phyloP scores from a whole-genome alignment of 2,797 vertebrate genomes.

The Sphenopsis melanotis region DNA sequence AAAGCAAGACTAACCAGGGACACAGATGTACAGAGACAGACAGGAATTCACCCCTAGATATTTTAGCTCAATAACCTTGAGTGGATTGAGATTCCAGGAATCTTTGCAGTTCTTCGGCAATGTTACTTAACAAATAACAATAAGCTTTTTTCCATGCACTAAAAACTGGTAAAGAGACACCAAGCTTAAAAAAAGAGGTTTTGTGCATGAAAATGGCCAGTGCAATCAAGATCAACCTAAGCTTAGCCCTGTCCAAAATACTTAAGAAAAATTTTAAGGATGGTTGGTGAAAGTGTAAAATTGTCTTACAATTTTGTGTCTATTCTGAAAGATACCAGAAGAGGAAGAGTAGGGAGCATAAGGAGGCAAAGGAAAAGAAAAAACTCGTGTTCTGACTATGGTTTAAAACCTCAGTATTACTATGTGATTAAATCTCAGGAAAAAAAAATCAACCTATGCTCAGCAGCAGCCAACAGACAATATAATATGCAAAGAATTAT shows the following conservation, averaged over 20 bases:
- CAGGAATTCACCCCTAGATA: not conserved
- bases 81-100: not conserved
- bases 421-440: not conserved
- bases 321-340: not conserved
- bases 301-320: not conserved
- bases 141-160: not conserved
- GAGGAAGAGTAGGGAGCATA: not conserved
- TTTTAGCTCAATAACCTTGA: not conserved
- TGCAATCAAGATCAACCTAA: not conserved
- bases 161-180: not conserved
- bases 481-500: not conserved
- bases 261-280: not conserved
- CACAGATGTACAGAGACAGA: not conserved
- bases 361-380: not conserved
- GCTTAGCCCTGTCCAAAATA: not conserved
- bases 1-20: not conserved
- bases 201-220: not conserved
- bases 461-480: not conserved
- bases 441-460: not conserved
- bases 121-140: not conserved
- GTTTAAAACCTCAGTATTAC: not conserved
- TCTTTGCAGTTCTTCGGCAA: not conserved
- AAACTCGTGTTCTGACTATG: not conserved
- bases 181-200: not conserved
- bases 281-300: not conserved